Conservation (phyloP, 2,113 vertebrate genomes). For the Misgurnus anguillicaudatus region DNA sequence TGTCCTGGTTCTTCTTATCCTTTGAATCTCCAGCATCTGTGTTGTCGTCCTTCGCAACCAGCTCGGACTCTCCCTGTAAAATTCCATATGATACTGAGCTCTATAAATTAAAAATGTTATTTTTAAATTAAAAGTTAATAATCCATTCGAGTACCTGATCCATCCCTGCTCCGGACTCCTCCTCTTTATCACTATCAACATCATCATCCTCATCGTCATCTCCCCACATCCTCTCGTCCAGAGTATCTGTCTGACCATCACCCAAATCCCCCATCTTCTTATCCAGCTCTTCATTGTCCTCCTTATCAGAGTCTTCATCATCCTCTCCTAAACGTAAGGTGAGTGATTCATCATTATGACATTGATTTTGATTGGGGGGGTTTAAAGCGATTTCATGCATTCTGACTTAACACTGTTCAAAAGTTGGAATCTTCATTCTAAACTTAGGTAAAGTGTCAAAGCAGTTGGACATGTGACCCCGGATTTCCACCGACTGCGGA, state of each 20-base stretch:
- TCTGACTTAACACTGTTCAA: no score
- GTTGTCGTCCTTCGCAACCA: constrained; percentile 94
- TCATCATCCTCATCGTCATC: constrained; percentile 82
- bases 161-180: constrained; percentile 93
- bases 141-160: constrained; percentile 81
- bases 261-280: constrained; percentile 95
- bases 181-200: constrained; percentile 77
- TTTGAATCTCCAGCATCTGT: constrained; percentile 76
- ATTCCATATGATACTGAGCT: not conserved
- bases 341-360: not conserved
- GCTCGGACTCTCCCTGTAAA: constrained; percentile 84
- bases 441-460: no score
- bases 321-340: constrained; percentile 72
- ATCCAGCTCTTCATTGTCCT: constrained; percentile 85
- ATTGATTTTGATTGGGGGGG: no score
- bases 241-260: constrained; percentile 87
- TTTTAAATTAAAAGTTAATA: not conserved
- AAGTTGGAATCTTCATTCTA: no score
- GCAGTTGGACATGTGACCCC: no score
- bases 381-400: no score
- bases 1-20: constrained; percentile 78
- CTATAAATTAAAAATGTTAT: not conserved
- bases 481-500: no score
- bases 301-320: constrained; percentile 80
- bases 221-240: constrained; percentile 97